Conservation (phyloP, 2,888 invertebrate species). For the Diarsia mendica region DNA sequence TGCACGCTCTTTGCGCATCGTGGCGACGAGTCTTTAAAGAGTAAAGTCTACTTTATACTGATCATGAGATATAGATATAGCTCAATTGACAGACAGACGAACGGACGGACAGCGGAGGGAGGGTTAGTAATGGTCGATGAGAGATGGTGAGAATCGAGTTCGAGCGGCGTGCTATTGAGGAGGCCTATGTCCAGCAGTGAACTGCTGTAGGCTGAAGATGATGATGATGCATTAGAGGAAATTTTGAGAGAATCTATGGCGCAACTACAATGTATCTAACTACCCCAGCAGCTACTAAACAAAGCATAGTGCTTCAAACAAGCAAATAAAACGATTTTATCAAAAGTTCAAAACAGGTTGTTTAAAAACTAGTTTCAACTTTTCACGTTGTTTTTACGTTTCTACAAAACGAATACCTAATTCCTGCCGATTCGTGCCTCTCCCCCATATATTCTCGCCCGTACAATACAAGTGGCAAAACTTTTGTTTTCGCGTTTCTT, state of each 20-base stretch:
- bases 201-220: neutral
- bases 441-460: conserved; percentile 19
- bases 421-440: conserved; percentile 6
- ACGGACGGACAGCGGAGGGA: too few species aligned
- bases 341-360: neutral
- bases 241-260: neutral
- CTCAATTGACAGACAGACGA: too few species aligned
- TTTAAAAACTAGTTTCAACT: conserved; percentile 38
- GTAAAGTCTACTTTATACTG: too few species aligned
- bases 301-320: neutral
- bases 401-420: conserved; percentile 30
- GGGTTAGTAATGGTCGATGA: too few species aligned
- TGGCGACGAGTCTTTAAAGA: conserved; percentile 2
- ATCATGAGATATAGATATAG: too few species aligned
- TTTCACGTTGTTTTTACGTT: conserved; percentile 17
- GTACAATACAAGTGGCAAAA: conserved; percentile 51
- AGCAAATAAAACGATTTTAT: conserved; percentile 22
- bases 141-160: too few species aligned
- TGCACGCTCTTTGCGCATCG: conserved; percentile 21
- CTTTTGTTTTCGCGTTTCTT: conserved; percentile 57
- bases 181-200: too few species aligned
- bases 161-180: too few species aligned
- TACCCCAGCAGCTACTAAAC: neutral
- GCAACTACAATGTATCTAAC: neutral
- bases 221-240: neutral